Evolutionary conservation across 2,113 vertebrate species (phyloP), one percentile per base, ranked within the genome.

Genomic region (Meriones unguiculatus): DNA sequence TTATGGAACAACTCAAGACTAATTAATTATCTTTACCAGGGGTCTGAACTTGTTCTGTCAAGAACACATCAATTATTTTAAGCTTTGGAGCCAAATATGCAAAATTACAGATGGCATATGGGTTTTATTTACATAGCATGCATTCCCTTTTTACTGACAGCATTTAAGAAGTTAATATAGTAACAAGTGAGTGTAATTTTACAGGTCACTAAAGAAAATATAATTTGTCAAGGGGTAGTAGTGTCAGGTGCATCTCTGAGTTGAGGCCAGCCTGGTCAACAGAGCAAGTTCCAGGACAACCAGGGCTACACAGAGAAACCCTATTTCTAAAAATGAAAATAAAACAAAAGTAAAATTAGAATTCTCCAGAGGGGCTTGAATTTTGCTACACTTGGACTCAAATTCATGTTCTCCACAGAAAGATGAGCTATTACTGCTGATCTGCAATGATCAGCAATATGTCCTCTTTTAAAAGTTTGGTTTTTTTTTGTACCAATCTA

Each of bases 11-110:
- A 94, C 2, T 87, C 52, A 82, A 65, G 52, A 88, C 72, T 93
- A 94, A 72, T 64, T 93, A 94, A 72, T 64, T 86, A 90, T 50
- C 35, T 80, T 92, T n/a, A 91, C 30, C n/a, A 94, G 28, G 35
- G 32, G 69, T 70, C 54, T 75, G 72, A 73, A 96, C 32, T 62
- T 85, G 67, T 93, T 82, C 77, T 90, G 11, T 80, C 77, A 88
- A 92, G 4, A 15, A 92, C 69, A 89, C 1, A 81, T 75, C 28
- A 95, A 93, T 46, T 90, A 76, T 50, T 78, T 86, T 90, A 81
- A 57, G 22, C 18, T 89, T 52, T 91, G 65, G 8, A 50, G 38
- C 17, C 41, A 97, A 82, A 94, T 0, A 81, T 54, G 20, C 22
- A 94, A 93, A 96, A 96, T 86, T 25, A 88, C 59, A 52, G 50